Base-by-base conservation (phyloP, 2,113 vertebrate species). In the Charina bottae region DNA sequence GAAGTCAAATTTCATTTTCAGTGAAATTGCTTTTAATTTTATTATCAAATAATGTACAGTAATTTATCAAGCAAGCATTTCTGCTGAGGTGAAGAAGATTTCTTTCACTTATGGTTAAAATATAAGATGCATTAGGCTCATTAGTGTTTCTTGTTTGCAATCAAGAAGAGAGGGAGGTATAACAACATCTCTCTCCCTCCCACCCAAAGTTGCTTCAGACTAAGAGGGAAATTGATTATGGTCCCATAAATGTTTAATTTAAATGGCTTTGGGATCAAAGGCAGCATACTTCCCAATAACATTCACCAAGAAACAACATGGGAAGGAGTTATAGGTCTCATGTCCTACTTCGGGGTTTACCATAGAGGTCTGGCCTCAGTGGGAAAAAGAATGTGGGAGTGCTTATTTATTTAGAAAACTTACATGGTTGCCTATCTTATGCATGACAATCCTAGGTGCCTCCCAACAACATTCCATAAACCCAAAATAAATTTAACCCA, bases 11-110 rank as follows among this genome's bases (percentile, higher is more conserved):
- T 90, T 86, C 11, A 90, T 42, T 15, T 83, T 92, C 60, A 13
- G 15, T 91, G 6, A 92, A 21, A 92, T 88, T 92, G 64, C 85
- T 95, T 89, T 96, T 94, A 95, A 78, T 89, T 49, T 4, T 93
- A 24, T 93, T 93, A 90, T 90, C 49, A 93, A 93, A 87, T 19
- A 85, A 90, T 64, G 0, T 89, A 92, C 42, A 13, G 68, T 89
- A 92, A 84, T 91, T 96, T 95, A 89, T 85, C 60, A 90, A 87
- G 90, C 72, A 83, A 92, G 2, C 10, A 7, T 85, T 94, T 94
- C 78, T 93, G n/a, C 83, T 37, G 46, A 1, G 92, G 28, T 26
- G n/a, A 55, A 53, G 42, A n/a, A 55, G 62, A 6, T 28, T n/a
- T 90, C 68, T 33, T 78, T 4, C 8, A 64, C 42, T 88, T 68